These are phyloP conservation scores for Lasiommata megera DNA, from an alignment of 2,888 invertebrate genomes.

Conservation along the genomic window DNA sequence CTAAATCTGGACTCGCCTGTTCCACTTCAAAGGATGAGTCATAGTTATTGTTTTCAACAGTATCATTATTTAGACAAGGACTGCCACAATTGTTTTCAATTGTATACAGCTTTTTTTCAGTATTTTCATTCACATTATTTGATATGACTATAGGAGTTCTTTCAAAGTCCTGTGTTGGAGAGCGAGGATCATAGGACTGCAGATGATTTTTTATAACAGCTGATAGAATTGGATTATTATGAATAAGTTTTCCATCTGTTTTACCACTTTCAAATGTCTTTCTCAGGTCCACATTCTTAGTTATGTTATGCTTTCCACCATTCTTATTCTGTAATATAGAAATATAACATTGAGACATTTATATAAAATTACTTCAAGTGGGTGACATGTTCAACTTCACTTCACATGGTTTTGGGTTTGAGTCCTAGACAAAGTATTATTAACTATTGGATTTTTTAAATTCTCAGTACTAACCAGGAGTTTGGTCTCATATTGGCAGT, in stretches of 20 bases:
- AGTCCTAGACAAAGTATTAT: too few relatives aligned
- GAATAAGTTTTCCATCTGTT: constrained; percentile 62
- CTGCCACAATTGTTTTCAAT: constrained; percentile 41
- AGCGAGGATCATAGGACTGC: constrained; percentile 79
- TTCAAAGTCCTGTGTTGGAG: constrained; percentile 81
- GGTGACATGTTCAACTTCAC: too few relatives aligned
- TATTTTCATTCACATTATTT: constrained; percentile 44
- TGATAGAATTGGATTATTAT: constrained; percentile 71
- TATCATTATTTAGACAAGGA: constrained; percentile 47
- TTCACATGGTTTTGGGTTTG: too few relatives aligned
- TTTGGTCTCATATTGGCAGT: too few relatives aligned
- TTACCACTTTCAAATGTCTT: constrained; percentile 70
- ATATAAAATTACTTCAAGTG: too few relatives aligned
- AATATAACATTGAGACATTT: neutral
- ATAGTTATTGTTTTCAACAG: constrained; percentile 41
- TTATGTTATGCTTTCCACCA: constrained; percentile 67
- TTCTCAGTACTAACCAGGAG: too few relatives aligned
- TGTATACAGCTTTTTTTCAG: constrained; percentile 41
- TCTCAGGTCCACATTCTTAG: constrained; percentile 72
- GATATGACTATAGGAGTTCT: constrained; percentile 80
- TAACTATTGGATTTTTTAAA: too few relatives aligned
- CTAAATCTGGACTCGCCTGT: constrained; percentile 50
- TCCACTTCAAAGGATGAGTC: constrained; percentile 50
- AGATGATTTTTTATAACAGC: constrained; percentile 74
- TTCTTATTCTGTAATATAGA: constrained; percentile 58